Conservation (phyloP, 2,888 invertebrate genomes). For the Camptogramma bilineatum region DNA sequence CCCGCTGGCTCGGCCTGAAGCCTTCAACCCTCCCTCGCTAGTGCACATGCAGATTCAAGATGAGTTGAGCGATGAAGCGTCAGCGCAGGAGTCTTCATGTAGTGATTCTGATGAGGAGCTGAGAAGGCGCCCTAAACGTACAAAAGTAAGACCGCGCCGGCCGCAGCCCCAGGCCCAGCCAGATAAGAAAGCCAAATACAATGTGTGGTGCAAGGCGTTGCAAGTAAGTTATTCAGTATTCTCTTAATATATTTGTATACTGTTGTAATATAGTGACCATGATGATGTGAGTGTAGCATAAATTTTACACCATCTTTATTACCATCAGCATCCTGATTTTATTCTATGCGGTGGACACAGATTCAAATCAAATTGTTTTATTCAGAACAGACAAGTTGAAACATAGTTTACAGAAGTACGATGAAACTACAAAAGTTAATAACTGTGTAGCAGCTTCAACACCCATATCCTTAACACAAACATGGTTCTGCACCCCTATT, state of each 20-base stretch:
- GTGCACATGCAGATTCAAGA: conserved; percentile 85
- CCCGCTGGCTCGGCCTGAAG: conserved; percentile 84
- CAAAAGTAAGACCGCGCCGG: conserved; percentile 72
- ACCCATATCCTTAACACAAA: no score
- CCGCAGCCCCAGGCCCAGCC: conserved; percentile 62
- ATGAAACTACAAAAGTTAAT: no score
- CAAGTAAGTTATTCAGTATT: conserved; percentile 72
- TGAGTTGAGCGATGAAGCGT: conserved; percentile 85
- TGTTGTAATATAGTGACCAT: no score
- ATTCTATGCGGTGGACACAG: no score
- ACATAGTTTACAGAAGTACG: no score
- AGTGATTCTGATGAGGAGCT: conserved; percentile 87
- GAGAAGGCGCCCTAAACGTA: conserved; percentile 80
- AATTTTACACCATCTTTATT: no score
- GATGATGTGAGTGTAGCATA: no score
- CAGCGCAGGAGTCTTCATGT: conserved; percentile 78
- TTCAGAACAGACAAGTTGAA: no score
- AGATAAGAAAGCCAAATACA: conserved; percentile 88
- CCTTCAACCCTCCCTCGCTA: conserved; percentile 80
- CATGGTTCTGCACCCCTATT: no score
- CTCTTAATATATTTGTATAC: conserved; percentile 1
- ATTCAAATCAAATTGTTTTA: no score
- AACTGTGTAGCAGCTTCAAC: no score
- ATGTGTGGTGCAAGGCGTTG: conserved; percentile 90
- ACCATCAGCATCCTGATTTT: no score